Evolutionary conservation across 2,797 vertebrate species (phyloP), one percentile per base, ranked within the genome.

Genomic region (Falco novaeseelandiae): DNA sequence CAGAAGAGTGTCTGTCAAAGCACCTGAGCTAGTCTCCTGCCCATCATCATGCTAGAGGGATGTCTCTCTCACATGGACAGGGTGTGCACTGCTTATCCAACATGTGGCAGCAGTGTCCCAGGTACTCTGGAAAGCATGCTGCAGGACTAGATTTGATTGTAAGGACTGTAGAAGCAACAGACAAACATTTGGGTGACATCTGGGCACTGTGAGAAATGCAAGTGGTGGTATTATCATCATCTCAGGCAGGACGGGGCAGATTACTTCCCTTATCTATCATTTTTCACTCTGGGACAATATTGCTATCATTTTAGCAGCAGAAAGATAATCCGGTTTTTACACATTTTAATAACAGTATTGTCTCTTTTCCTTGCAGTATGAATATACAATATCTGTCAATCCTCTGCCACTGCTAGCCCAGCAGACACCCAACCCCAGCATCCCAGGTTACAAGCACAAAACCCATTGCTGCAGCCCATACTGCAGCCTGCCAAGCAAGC

Each of bases 341-440:
- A 34, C 15, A 21, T 54, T 59, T 83, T 46, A 81, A 38, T 76
- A 52, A 69, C 58, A 49, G 9, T 12, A 16, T 46, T n/a, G 5
- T 66, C 38, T 82, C 12, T 57, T 84, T 93, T 93, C 44, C 79
- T 90, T 88, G 87, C 78, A n/a, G 11, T 67, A 91, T 79, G 94
- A 98, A 93, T 93, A 96, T 52, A 78, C 95, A 76, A 69, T 96
- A 87, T 94, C 95, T 34, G 94, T 96, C 40, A 95, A 93, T 25
- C 96, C 90, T 65, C 92, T 52, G 52, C 86, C 91, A 77, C 83
- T 97, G 59, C 92, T 80, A 77, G 96, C 94, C 23, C 94, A 96
- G 82, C 82, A 97, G 74, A 72, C 44, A 10, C 7, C 29, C 44
- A 59, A 87, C 42, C 46, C 44, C 71, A 95, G 65, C 89, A 96